Evolutionary conservation across 2,888 invertebrate species (phyloP).

Genomic region (Chouioia cunea): DNA sequence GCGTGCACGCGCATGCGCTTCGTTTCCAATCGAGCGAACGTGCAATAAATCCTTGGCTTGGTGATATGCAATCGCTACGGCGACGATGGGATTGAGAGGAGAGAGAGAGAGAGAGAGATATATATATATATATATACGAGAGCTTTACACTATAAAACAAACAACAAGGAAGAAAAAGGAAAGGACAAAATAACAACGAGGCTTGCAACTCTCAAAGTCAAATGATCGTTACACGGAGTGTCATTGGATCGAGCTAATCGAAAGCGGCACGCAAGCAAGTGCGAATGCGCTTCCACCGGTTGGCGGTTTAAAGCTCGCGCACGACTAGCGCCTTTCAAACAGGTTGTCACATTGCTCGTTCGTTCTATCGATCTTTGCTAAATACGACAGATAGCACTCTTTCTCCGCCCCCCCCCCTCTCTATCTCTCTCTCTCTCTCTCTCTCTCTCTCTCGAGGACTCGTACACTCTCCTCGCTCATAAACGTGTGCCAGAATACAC

Average conservation of each 20-base stretch:
- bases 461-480: slow-evolving; percentile 54
- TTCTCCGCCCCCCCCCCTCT: too few relatives aligned
- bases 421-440: too few relatives aligned
- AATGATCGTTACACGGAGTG: too few relatives aligned
- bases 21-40: neutral
- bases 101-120: too few relatives aligned
- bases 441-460: slow-evolving; percentile 64
- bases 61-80: slow-evolving; percentile 1
- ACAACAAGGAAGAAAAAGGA: too few relatives aligned
- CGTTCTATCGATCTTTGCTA: slow-evolving; percentile 65
- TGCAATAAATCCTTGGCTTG: slow-evolving; percentile 29
- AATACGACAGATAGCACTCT: slow-evolving; percentile 65
- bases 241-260: too few relatives aligned
- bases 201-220: too few relatives aligned
- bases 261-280: neutral
- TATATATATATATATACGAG: too few relatives aligned
- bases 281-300: neutral
- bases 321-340: slow-evolving; percentile 64
- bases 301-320: neutral
- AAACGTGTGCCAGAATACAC: slow-evolving; percentile 10
- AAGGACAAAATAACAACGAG: too few relatives aligned
- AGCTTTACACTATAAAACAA: slow-evolving; percentile 18
- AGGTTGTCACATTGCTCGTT: slow-evolving; percentile 67
- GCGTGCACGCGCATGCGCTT: too few relatives aligned
- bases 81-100: neutral